Evolutionary conservation across 2,797 vertebrate genomes (phyloP).

Genomic region (Neomorphus geoffroyi): DNA sequence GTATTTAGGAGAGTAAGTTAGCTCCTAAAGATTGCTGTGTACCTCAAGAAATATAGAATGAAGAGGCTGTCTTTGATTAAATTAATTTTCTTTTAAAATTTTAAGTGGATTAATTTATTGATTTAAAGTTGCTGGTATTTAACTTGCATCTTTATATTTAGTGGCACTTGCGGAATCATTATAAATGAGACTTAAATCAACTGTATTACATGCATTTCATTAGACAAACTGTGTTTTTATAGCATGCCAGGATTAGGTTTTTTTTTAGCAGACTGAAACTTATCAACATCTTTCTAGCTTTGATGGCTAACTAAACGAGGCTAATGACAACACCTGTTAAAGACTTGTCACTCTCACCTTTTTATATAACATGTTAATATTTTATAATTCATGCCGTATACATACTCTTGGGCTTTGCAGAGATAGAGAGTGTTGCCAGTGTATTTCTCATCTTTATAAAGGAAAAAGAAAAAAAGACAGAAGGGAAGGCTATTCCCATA

Average conservation of each 20-base stretch:
- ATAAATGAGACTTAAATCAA: background rate
- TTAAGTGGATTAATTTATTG: background rate
- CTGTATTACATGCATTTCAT: background rate
- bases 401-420: background rate
- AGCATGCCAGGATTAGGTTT: background rate
- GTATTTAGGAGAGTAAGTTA: background rate
- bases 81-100: background rate
- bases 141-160: background rate
- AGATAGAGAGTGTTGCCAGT: background rate
- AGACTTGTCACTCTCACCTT: slow-evolving; percentile 18
- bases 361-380: background rate
- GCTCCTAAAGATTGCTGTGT: background rate
- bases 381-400: background rate
- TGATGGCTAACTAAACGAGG: background rate
- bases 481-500: background rate
- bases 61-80: background rate
- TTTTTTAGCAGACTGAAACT: background rate
- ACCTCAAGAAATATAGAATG: background rate
- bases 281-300: slow-evolving; percentile 7
- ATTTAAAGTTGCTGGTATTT: background rate
- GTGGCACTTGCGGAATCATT: background rate
- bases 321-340: slow-evolving; percentile 24
- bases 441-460: background rate
- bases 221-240: background rate
- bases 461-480: background rate